Evolutionary conservation across 2,797 vertebrate species (phyloP).

Genomic region (Nyctibius grandis): DNA sequence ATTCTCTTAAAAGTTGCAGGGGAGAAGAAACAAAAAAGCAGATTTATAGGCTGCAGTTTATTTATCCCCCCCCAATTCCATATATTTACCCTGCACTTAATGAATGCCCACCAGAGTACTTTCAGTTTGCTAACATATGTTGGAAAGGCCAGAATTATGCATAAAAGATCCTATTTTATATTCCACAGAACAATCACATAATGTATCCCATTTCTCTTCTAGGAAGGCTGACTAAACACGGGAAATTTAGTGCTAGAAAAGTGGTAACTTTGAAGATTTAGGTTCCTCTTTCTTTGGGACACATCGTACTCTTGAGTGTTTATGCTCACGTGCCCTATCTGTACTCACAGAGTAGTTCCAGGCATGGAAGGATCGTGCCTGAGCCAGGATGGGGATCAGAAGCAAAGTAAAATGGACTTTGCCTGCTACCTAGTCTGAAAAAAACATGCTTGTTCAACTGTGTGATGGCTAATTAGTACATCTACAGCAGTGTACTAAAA

Average conservation of each 20-base stretch:
- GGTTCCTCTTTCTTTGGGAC: not conserved
- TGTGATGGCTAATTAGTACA: not conserved
- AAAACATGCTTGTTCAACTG: not conserved
- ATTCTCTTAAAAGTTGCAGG: not conserved
- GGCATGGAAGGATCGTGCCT: not conserved
- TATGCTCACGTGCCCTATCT: not conserved
- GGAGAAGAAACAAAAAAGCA: not conserved
- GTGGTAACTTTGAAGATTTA: not conserved
- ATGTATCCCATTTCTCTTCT: not conserved
- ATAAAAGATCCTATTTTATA: not conserved
- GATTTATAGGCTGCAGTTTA: not conserved
- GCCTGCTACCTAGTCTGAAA: not conserved
- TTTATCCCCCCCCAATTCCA: fast-evolving
- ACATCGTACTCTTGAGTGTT: not conserved
- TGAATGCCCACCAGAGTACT: not conserved
- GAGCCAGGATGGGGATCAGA: not conserved
- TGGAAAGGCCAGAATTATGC: not conserved
- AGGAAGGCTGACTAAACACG: not conserved
- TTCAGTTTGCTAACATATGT: not conserved
- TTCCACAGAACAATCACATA: not conserved
- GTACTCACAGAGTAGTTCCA: not conserved
- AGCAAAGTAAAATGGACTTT: not conserved
- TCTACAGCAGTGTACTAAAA: not conserved
- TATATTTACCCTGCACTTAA: not conserved
- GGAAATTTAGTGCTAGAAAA: not conserved